phyloP scores from a whole-genome alignment of 2,888 invertebrate genomes.

The Silvanus unidentatus region DNA sequence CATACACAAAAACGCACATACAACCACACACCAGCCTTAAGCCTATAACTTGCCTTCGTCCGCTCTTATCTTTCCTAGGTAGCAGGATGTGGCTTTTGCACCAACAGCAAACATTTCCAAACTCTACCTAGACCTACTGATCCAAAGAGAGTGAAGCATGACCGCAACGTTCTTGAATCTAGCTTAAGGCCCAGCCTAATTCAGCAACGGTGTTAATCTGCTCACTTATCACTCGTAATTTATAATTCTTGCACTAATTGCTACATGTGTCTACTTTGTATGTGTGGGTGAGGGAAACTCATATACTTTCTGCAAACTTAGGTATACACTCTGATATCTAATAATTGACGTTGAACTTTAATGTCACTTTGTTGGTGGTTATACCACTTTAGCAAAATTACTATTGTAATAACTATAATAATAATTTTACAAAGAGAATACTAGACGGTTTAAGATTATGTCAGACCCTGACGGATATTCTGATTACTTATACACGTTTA shows the following conservation, averaged over 20 bases:
- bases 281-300: too few relatives aligned
- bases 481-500: too few relatives aligned
- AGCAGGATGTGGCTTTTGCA: slow-evolving; percentile 3
- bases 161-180: slow-evolving; percentile 11
- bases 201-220: slow-evolving; percentile 11
- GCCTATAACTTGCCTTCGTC: not conserved
- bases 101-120: not conserved
- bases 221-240: slow-evolving; percentile 9
- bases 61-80: slow-evolving; percentile 1
- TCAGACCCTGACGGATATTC: too few relatives aligned
- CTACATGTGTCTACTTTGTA: slow-evolving; percentile 1
- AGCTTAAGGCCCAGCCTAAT: slow-evolving; percentile 9
- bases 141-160: slow-evolving; percentile 12
- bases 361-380: not conserved
- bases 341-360: slow-evolving; percentile 2
- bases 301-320: too few relatives aligned
- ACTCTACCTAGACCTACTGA: slow-evolving; percentile 10
- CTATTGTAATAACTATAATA: too few relatives aligned
- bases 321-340: too few relatives aligned
- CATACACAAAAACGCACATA: too few relatives aligned
- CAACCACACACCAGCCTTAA: too few relatives aligned
- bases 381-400: too few relatives aligned
- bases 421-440: too few relatives aligned
- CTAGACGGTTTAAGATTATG: too few relatives aligned
- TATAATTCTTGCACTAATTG: slow-evolving; percentile 6